Base-by-base conservation (phyloP, 2,888 invertebrate genomes). In the Acanthosepion pharaonis region DNA sequence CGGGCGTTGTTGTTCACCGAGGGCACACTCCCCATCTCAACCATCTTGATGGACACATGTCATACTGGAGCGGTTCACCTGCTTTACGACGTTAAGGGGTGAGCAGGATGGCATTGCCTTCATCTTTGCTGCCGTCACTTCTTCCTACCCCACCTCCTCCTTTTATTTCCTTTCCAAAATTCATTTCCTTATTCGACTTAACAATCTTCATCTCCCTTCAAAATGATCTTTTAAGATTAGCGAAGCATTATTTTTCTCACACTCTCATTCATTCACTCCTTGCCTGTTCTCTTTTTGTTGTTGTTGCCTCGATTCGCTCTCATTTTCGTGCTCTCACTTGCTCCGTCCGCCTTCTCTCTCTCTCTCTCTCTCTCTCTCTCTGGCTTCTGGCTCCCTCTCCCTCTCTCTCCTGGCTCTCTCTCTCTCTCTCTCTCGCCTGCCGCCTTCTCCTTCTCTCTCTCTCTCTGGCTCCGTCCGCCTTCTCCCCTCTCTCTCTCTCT, bases 31-130 rank as follows among this genome's bases (percentile, higher is more conserved):
- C 11, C 92, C 53, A 28, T n/a, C 92, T 9, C 18, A 93, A 93
- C 92, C 92, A 93, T 93, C 49, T 53, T 93, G 92, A 93, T 28
- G 92, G 92, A 53, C 92, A 93, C 51, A 93, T 93, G 92, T 93
- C 92, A 93, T 93, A n/a, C 78, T 23, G 78, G 78, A 78, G 4
- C n/a, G n/a, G 78, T 78, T 78, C 78, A 78, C 49, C 49, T 92
- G 51, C 92, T 92, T 48, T 49, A 49, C 92, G 48, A 48, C 51
- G 49, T 49, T 51, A 48, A 42, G 51, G 48, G 25, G 51, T 92
- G 49, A 92, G 28, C 92, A 92, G 49, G 49, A 48, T 92, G 49
- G 28, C 28, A 18, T 1, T 23, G 49, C 48, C 92, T 42, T 28
- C 20, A 5, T 33, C 4, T 92, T 28, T 25, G 3, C 18, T 23